A percentile compares a stretch with the other conserved stretches of the same genome.
phyloP scores from a whole-genome alignment of 2,797 vertebrate species.

The Hydrolagus colliei region DNA sequence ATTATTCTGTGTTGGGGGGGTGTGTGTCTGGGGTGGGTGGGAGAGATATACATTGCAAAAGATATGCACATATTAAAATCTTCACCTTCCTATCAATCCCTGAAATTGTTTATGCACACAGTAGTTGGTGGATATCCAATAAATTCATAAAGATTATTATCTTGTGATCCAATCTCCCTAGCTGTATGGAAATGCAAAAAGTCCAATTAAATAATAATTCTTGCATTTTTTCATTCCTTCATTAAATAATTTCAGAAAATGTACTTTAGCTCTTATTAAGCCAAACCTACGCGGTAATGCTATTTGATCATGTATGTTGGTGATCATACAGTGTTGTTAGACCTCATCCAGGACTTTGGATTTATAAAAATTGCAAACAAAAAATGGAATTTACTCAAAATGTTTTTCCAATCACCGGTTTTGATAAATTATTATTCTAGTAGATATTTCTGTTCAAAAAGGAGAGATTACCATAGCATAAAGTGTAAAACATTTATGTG shows the following conservation, averaged over 20 bases:
- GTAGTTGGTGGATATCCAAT: neutral
- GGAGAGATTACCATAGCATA: neutral
- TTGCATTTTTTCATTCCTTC: neutral
- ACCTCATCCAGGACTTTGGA: neutral
- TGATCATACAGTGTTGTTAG: neutral
- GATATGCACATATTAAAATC: neutral
- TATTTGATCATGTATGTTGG: too few relatives aligned
- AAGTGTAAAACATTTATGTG: too few relatives aligned
- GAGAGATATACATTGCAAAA: neutral
- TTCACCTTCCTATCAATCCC: neutral
- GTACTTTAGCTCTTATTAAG: neutral
- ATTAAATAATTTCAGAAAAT: neutral
- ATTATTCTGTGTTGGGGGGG: neutral
- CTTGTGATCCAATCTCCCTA: neutral
- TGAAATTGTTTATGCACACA: neutral
- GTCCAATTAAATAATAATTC: neutral
- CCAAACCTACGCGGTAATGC: neutral
- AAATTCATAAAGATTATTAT: neutral
- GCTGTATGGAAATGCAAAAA: neutral
- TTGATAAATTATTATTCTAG: neutral
- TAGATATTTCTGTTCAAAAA: neutral
- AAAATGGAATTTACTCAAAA: neutral
- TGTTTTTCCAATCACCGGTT: neutral
- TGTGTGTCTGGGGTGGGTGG: too few relatives aligned
- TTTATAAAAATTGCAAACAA: slow-evolving; percentile 5